These are phyloP conservation scores for Caenorhabditis macrosperma DNA, from an alignment of 2,888 invertebrate species.

Conservation along the genomic window DNA sequence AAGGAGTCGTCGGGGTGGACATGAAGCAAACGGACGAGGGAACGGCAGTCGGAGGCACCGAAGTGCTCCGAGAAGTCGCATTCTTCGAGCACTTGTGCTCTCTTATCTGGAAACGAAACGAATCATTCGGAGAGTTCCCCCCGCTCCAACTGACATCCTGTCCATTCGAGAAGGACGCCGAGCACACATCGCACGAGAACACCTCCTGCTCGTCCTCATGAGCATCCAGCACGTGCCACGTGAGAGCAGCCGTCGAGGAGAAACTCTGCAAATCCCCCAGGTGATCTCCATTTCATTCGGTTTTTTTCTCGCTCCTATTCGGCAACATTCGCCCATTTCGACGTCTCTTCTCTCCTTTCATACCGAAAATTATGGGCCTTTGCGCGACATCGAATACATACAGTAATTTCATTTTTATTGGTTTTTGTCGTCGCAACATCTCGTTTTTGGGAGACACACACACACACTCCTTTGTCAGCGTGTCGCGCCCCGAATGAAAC, in stretches of 20 bases:
- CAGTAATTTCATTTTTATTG: constrained; percentile 66
- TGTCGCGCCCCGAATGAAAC: constrained; percentile 12
- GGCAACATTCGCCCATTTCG: constrained; percentile 31
- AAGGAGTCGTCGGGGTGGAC: constrained; percentile 39
- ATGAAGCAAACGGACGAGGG: constrained; percentile 37
- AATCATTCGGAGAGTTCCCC: neutral
- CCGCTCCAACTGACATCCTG: constrained; percentile 51
- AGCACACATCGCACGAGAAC: constrained; percentile 66
- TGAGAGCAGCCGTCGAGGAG: constrained; percentile 61
- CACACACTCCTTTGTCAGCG: constrained; percentile 22
- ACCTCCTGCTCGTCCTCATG: constrained; percentile 64
- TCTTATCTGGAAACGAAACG: constrained; percentile 47
- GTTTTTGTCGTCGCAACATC: constrained; percentile 65
- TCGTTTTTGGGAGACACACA: constrained; percentile 39
- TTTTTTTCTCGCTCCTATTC: constrained; percentile 13
- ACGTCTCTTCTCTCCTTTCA: constrained; percentile 20
- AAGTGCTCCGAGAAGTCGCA: constrained; percentile 19
- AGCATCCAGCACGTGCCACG: constrained; percentile 68
- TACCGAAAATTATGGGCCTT: constrained; percentile 51
- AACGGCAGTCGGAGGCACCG: constrained; percentile 30
- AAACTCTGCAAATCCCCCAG: constrained; percentile 62
- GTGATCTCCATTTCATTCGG: neutral
- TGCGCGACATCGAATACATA: constrained; percentile 42
- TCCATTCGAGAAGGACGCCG: constrained; percentile 56
- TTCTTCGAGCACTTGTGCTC: constrained; percentile 56